A percentile compares a stretch with the other conserved stretches of the same genome.
Conservation (phyloP, 2,888 invertebrate species). For the Gastrophysa polygoni region DNA sequence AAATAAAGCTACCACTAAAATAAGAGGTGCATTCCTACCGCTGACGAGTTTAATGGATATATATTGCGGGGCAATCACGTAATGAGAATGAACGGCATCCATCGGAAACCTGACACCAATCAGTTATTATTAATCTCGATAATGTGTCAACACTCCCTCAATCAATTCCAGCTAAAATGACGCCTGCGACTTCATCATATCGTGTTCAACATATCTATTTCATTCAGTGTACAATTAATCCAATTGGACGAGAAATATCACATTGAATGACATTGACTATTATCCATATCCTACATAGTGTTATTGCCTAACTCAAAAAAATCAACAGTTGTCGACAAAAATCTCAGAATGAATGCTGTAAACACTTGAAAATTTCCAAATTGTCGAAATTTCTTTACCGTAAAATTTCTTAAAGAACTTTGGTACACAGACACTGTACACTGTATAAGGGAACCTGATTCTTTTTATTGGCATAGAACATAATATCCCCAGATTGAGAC, state of each 20-base stretch:
- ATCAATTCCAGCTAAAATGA: conserved; percentile 34
- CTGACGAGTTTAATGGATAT: background rate
- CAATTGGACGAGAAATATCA: no score
- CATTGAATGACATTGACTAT: background rate
- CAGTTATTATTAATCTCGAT: conserved; percentile 54
- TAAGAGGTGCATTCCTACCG: background rate
- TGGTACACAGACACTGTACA: no score
- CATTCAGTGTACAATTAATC: background rate
- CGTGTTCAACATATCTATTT: conserved; percentile 36
- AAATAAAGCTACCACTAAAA: background rate
- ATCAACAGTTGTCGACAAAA: no score
- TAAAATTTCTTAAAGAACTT: no score
- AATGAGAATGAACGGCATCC: conserved; percentile 47
- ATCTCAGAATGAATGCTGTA: no score
- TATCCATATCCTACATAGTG: background rate
- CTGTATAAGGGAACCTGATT: no score
- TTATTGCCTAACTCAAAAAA: no score
- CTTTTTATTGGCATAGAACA: no score
- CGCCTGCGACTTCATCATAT: conserved; percentile 49
- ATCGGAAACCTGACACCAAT: conserved; percentile 55
- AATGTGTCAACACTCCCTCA: conserved; percentile 47
- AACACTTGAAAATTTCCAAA: no score
- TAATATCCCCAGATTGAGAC: no score
- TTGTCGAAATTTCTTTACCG: no score
- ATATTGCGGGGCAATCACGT: conserved; percentile 47